Percentiles rank a stretch among this genome's conserved stretches.
These are phyloP conservation scores for Cheilosia soror DNA, from an alignment of 2,888 invertebrate genomes.

Conservation along the genomic window DNA sequence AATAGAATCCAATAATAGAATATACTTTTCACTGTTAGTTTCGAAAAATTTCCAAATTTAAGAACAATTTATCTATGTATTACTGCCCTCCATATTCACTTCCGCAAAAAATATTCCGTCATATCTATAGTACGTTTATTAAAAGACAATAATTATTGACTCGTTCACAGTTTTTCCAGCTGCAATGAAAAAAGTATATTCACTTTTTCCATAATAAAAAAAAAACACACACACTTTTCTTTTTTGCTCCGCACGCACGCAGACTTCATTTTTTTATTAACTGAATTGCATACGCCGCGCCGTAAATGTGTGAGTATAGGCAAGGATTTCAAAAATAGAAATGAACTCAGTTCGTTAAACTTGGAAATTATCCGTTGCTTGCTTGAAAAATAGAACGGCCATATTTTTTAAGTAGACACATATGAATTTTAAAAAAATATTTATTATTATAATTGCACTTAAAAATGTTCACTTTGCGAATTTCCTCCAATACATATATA, in stretches of 20 bases:
- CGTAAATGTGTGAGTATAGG: slow-evolving; percentile 61
- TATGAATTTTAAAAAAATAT: slow-evolving; percentile 7
- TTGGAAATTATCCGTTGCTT: slow-evolving; percentile 75
- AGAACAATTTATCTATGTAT: background rate
- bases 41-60: background rate
- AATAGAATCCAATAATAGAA: slow-evolving; percentile 60
- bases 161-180: slow-evolving; percentile 14
- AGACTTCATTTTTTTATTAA: slow-evolving; percentile 41
- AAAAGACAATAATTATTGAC: background rate
- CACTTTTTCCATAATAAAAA: slow-evolving; percentile 47
- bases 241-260: slow-evolving; percentile 38
- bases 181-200: slow-evolving; percentile 10
- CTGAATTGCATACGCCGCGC: slow-evolving; percentile 59
- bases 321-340: slow-evolving; percentile 83
- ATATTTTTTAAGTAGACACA: slow-evolving; percentile 15
- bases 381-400: slow-evolving; percentile 31
- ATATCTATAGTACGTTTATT: background rate
- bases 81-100: slow-evolving; percentile 48
- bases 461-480: slow-evolving; percentile 4
- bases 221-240: background rate
- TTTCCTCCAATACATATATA: background rate
- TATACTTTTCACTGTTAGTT: slow-evolving; percentile 41
- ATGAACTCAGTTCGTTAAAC: slow-evolving; percentile 84
- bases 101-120: background rate
- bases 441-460: slow-evolving; percentile 2